Base-by-base conservation (phyloP, 2,797 vertebrate species). In the Caiman crocodilus region DNA sequence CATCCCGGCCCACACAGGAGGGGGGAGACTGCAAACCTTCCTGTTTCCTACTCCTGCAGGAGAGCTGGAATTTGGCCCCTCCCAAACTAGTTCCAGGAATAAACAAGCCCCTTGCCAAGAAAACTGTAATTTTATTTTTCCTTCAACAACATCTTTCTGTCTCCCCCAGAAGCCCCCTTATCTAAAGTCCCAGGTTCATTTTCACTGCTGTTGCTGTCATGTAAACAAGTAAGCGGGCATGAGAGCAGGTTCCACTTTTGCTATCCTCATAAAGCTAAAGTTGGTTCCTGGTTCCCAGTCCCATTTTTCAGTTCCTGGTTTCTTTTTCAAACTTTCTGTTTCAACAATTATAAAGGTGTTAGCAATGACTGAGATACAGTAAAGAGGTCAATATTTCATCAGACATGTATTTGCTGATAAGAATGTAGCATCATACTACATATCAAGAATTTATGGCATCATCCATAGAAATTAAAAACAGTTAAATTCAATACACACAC, bases 31-130 rank as follows among this genome's bases (percentile, higher is more conserved):
- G 58, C 30, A 32, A 71, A 26, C 50, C 59, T 74, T 90, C 77
- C 67, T n/a, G 67, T 87, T 85, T 92, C 88, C 91, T 95, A 76
- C 89, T 85, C 60, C 89, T 75, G 78, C 63, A 26, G 58, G 63
- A 63, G 64, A 81, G 61, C 57, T 82, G 90, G 50, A 73, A 25
- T n/a, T 35, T 67, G 30, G 26, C 57, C 65, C 80, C 87, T 85
- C 87, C 84, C 73, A 80, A 82, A 85, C 15, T 64, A 73, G 69
- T 2, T 7, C 23, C 7, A 14, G 21, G 64, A 18, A 79, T 79
- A 85, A 89, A 74, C 18, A 65, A 13, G 65, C 42, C 17, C 58
- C n/a, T 76, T 20, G 21, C 65, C 28, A 11, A 15, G 63, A 65
- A 42, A 79, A n/a, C 35, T n/a, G 30, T 32, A 12, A 9, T 56